phyloP scores from a whole-genome alignment of 2,888 invertebrate species.

The Melanchra persicariae region DNA sequence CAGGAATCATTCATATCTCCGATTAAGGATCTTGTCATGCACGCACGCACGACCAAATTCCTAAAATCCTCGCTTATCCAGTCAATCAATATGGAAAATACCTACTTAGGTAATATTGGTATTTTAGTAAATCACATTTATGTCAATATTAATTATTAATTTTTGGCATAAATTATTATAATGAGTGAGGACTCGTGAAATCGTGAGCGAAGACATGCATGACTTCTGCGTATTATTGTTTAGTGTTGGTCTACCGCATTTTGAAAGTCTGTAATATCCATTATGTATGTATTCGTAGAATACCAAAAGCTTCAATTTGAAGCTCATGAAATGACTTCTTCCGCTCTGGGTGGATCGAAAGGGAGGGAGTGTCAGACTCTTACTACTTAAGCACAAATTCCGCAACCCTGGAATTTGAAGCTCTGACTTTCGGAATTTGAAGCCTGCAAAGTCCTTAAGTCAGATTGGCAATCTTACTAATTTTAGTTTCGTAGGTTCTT shows the following conservation, averaged over 20 bases:
- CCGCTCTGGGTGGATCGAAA: too few relatives aligned
- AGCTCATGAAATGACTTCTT: too few relatives aligned
- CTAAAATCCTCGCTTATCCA: conserved; percentile 4
- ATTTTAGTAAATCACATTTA: conserved; percentile 7
- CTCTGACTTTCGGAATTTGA: too few relatives aligned
- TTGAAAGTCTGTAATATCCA: background rate
- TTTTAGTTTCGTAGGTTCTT: too few relatives aligned
- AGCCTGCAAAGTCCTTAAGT: too few relatives aligned
- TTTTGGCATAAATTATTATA: conserved; percentile 26
- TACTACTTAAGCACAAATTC: too few relatives aligned
- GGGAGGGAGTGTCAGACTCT: too few relatives aligned
- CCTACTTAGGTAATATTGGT: too few relatives aligned
- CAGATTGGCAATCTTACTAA: too few relatives aligned
- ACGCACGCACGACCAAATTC: conserved; percentile 12
- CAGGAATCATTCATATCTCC: background rate
- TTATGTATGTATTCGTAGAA: background rate
- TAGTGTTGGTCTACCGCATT: background rate
- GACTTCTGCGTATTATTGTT: conserved; percentile 10
- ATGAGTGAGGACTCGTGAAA: conserved; percentile 11
- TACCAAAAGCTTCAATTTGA: background rate
- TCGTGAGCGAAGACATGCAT: conserved; percentile 26
- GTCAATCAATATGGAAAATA: conserved; percentile 14
- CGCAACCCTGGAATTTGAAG: too few relatives aligned
- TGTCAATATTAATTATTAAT: conserved; percentile 38
- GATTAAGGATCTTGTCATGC: conserved; percentile 1